A percentile compares a stretch with the other conserved stretches of the same genome.
phyloP scores from a whole-genome alignment of 1,140 invertebrate species.

The Lasaia peninsularis region DNA sequence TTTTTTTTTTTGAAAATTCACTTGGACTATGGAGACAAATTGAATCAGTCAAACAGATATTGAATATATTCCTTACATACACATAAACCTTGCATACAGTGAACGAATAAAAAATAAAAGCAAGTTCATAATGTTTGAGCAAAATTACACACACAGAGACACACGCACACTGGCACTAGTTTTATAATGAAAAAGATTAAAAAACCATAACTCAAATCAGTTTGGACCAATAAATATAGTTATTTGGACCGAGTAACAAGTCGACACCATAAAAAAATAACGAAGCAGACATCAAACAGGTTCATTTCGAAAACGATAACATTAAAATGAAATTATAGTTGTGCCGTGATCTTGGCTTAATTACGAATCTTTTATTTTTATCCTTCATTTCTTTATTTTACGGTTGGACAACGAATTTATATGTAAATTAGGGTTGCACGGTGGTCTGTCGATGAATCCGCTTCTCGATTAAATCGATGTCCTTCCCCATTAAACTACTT shows the following conservation, averaged over 20 bases:
- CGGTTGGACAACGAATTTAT: slow-evolving; percentile 69
- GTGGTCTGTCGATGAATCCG: slow-evolving; percentile 61
- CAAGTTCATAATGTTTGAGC: no score
- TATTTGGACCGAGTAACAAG: slow-evolving; percentile 10
- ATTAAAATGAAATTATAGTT: slow-evolving; percentile 63
- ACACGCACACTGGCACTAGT: no score
- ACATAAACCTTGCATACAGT: no score
- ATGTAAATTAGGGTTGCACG: slow-evolving; percentile 61
- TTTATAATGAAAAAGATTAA: slow-evolving; percentile 1
- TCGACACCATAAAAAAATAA: slow-evolving; percentile 31
- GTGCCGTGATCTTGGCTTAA: slow-evolving; percentile 48
- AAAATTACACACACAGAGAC: no score
- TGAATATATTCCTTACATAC: no score
- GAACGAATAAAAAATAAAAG: no score
- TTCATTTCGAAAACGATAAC: slow-evolving; percentile 47
- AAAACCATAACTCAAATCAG: background rate
- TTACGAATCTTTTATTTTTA: slow-evolving; percentile 54
- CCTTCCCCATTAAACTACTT: slow-evolving; percentile 15
- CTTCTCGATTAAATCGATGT: slow-evolving; percentile 48
- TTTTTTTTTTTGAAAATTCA: no score
- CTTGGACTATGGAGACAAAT: no score
- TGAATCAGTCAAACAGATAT: no score
- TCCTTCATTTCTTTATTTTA: slow-evolving; percentile 73
- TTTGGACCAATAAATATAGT: slow-evolving; percentile 8
- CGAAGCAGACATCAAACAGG: slow-evolving; percentile 39